Evolutionary conservation across 2,888 invertebrate genomes (phyloP).

Genomic region (Eutolmus rufibarbis): DNA sequence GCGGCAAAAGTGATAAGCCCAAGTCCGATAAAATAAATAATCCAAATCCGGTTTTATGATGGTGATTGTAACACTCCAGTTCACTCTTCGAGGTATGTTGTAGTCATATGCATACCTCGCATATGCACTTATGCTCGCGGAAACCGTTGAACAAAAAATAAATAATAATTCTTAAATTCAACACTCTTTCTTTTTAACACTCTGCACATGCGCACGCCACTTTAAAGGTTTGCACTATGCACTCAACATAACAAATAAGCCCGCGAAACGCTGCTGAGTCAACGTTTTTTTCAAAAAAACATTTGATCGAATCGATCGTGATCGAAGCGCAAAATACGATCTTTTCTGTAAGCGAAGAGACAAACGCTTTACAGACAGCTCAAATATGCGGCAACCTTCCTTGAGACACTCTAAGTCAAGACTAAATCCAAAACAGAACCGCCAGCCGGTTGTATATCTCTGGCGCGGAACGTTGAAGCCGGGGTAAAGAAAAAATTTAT

Average conservation of each 20-base stretch:
- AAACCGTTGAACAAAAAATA: neutral
- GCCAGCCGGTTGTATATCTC: conserved; percentile 18
- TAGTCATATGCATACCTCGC: neutral
- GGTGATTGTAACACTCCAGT: conserved; percentile 7
- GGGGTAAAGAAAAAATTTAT: neutral
- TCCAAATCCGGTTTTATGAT: conserved; percentile 33
- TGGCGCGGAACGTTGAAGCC: neutral
- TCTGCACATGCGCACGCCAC: conserved; percentile 14
- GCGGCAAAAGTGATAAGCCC: neutral
- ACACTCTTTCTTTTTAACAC: neutral
- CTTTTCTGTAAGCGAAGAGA: neutral
- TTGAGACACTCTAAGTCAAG: conserved; percentile 5
- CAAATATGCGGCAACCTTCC: neutral
- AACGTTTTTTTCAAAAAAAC: neutral
- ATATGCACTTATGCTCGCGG: neutral
- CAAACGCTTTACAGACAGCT: neutral
- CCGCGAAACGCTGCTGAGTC: conserved; percentile 10
- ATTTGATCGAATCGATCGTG: neutral
- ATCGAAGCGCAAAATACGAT: conserved; percentile 3
- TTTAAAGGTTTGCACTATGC: neutral
- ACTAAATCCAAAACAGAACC: conserved; percentile 5
- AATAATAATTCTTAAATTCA: neutral
- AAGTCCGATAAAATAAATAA: conserved; percentile 4
- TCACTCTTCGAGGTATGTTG: neutral
- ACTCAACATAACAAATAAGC: conserved; percentile 1